These are phyloP conservation scores for Elephantulus edwardii DNA, from an alignment of 2,113 vertebrate species.

Conservation along the genomic window DNA sequence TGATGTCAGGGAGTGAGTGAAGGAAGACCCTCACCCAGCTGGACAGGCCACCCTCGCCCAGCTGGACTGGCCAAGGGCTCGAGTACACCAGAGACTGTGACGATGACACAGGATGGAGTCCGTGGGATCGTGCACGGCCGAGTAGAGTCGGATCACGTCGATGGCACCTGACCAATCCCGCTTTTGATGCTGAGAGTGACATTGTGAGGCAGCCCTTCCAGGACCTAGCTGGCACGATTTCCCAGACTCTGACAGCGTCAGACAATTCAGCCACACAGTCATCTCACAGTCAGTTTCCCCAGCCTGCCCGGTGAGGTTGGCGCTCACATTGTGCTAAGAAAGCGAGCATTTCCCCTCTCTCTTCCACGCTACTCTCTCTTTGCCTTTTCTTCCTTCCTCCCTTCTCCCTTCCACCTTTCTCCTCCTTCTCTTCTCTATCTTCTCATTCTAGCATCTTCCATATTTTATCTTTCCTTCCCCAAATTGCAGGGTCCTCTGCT, in stretches of 20 bases:
- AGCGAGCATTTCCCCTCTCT: slow-evolving; percentile 58
- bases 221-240: slow-evolving; percentile 78
- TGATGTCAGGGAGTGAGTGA: too few species aligned
- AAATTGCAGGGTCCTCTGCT: background rate
- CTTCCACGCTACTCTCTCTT: background rate
- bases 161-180: background rate
- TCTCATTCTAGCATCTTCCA: background rate
- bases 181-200: slow-evolving; percentile 85
- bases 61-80: too few species aligned
- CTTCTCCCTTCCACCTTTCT: background rate
- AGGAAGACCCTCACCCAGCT: too few species aligned
- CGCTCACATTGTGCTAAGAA: slow-evolving; percentile 75
- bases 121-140: too few species aligned
- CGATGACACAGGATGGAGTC: too few species aligned
- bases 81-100: too few species aligned
- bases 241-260: slow-evolving; percentile 76
- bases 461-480: background rate
- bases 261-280: slow-evolving; percentile 75
- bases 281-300: slow-evolving; percentile 69
- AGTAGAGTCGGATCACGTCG: too few species aligned
- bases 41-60: too few species aligned
- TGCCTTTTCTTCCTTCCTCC: background rate
- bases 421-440: background rate
- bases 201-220: slow-evolving; percentile 80
- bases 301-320: slow-evolving; percentile 70